A percentile compares a stretch with the other conserved stretches of the same genome.
Evolutionary conservation across 2,888 invertebrate species (phyloP).

Genomic region (Pachydiplax longipennis): DNA sequence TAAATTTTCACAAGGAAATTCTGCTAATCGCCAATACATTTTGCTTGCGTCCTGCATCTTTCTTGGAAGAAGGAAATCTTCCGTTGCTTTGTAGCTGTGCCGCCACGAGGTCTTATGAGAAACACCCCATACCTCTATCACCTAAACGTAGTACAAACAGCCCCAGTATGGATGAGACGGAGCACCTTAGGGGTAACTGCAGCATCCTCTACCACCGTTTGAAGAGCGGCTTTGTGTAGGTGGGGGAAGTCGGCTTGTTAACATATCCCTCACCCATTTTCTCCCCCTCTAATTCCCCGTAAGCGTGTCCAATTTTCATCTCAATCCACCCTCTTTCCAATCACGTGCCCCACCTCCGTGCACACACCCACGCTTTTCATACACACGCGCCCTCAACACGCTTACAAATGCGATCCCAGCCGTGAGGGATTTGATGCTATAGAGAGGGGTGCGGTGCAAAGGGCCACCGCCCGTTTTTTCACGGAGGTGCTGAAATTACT

Average conservation of each 20-base stretch:
- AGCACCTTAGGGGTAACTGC: background rate
- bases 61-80: no score
- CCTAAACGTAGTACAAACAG: no score
- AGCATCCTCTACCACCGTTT: background rate
- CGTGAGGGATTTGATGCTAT: background rate
- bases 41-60: no score
- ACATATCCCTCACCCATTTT: background rate
- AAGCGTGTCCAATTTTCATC: background rate
- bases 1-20: no score
- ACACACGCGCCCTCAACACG: background rate
- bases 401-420: background rate
- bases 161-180: background rate
- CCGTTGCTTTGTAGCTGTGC: no score
- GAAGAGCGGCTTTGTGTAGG: background rate
- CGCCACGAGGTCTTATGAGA: no score
- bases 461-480: background rate
- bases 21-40: no score
- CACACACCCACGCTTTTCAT: background rate
- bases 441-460: background rate
- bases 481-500: background rate
- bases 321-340: background rate
- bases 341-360: background rate
- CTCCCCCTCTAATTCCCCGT: background rate
- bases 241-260: background rate
- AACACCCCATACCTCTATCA: no score